Percentiles rank a stretch among this genome's conserved stretches.
phyloP scores from a whole-genome alignment of 2,797 vertebrate genomes.

The Parauchenoglanis punctatus region DNA sequence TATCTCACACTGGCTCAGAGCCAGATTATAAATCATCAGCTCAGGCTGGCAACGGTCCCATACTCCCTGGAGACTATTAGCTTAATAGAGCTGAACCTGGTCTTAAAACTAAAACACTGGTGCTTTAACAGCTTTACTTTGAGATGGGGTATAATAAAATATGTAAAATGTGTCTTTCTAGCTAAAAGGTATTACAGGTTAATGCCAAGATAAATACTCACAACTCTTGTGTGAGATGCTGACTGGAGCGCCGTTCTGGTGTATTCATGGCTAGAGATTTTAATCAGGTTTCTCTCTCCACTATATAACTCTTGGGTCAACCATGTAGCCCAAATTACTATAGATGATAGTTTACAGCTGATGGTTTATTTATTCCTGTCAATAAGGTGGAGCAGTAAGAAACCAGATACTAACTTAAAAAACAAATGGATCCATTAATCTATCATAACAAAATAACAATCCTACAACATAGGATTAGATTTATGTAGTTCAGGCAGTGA shows the following conservation, averaged over 20 bases:
- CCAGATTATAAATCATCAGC: constrained; percentile 35
- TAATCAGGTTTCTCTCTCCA: not conserved
- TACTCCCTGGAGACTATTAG: not conserved
- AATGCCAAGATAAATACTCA: not conserved
- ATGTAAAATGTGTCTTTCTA: not conserved
- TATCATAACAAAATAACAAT: not conserved
- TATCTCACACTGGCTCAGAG: constrained; percentile 2
- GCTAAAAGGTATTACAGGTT: not conserved
- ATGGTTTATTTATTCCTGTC: not conserved
- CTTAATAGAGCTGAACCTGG: constrained; percentile 4
- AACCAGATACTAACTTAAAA: not conserved
- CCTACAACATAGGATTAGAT: not conserved
- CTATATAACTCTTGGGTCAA: not conserved
- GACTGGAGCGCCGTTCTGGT: not conserved
- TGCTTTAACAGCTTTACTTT: constrained; percentile 4
- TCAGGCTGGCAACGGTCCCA: not conserved
- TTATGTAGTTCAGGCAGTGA: not conserved
- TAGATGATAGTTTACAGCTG: not conserved
- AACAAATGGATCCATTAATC: not conserved
- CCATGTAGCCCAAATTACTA: not conserved
- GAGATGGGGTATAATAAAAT: not conserved
- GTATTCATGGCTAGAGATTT: too few species aligned
- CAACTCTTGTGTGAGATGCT: not conserved
- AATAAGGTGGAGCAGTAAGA: not conserved
- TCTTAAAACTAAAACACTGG: not conserved